Conservation (phyloP, 2,113 vertebrate genomes). For the Seriola dumerili region DNA sequence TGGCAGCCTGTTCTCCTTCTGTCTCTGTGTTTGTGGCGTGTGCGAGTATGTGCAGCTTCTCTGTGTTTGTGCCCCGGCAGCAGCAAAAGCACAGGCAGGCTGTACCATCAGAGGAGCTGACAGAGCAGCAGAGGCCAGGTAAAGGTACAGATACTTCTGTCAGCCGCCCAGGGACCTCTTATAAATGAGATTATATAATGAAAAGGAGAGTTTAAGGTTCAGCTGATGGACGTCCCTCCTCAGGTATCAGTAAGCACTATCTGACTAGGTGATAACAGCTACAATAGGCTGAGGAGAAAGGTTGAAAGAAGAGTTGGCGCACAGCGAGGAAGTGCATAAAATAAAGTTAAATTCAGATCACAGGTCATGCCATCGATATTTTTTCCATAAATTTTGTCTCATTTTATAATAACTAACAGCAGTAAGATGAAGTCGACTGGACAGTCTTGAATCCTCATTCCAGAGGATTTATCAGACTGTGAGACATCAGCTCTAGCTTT, state of each 20-base stretch:
- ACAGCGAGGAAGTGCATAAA: fast-evolving
- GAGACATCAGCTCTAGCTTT: not conserved
- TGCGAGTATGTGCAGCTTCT: constrained; percentile 52
- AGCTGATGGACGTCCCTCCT: not conserved
- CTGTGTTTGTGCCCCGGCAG: constrained; percentile 39
- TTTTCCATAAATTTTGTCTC: not conserved
- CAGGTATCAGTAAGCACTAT: constrained; percentile 34
- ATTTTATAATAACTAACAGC: not conserved
- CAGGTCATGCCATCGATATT: not conserved
- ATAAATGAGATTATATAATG: constrained; percentile 37
- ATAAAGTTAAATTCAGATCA: not conserved
- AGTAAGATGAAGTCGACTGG: not conserved
- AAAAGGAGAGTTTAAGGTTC: constrained; percentile 41
- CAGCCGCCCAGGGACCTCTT: not conserved
- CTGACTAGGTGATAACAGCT: constrained; percentile 43
- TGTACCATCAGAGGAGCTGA: constrained; percentile 54
- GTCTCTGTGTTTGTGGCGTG: constrained; percentile 47
- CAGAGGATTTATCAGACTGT: not conserved
- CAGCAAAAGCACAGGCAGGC: constrained; percentile 46
- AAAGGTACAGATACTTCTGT: constrained; percentile 54
- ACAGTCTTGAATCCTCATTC: not conserved
- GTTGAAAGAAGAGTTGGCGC: not conserved
- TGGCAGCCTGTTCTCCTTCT: constrained; percentile 69
- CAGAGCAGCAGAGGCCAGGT: constrained; percentile 64
- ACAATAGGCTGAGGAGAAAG: constrained; percentile 9